phyloP scores from a whole-genome alignment of 2,113 vertebrate species.

The cattle (Bos taurus) region ARS-UCD2.0 NC_037330.1:48667001-48667500 shows the following conservation, averaged over 20 bases:
- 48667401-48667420: neutral
- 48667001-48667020: neutral
- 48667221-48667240: neutral
- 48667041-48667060: neutral
- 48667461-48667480: neutral
- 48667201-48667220: neutral
- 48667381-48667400: neutral
- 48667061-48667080: neutral
- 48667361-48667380: neutral
- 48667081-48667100: neutral
- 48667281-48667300: neutral
- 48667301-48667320: neutral
- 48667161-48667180: neutral
- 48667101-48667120: neutral
- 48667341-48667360: neutral
- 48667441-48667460: neutral
- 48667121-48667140: neutral
- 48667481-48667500: neutral
- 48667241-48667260: neutral
- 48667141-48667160: neutral
- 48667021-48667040: neutral
- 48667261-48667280: neutral
- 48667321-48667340: neutral
- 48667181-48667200: neutral
- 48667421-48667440: neutral